These are phyloP conservation scores for Gallinago media DNA, from an alignment of 2,113 vertebrate species.

Conservation along the genomic window DNA sequence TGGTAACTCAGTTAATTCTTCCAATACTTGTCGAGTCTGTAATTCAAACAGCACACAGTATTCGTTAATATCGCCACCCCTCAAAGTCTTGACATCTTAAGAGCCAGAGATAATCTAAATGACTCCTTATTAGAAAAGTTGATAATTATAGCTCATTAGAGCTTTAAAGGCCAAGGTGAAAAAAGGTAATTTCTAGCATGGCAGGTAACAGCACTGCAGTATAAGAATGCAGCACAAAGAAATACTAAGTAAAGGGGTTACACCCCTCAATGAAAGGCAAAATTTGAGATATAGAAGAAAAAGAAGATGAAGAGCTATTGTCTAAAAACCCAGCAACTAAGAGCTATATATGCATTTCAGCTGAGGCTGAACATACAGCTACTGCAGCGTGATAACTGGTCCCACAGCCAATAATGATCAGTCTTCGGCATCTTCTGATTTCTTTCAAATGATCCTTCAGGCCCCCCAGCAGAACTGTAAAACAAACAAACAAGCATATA, in stretches of 20 bases:
- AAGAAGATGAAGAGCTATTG: not conserved
- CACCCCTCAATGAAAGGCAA: not conserved
- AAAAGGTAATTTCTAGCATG: not conserved
- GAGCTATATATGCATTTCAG: not conserved
- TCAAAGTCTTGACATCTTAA: not conserved
- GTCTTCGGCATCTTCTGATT: slow-evolving; percentile 90
- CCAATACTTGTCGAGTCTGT: slow-evolving; percentile 93
- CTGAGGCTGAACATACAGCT: slow-evolving; percentile 81
- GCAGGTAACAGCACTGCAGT: not conserved
- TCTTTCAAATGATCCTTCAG: slow-evolving; percentile 95
- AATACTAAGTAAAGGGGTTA: not conserved
- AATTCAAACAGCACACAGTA: slow-evolving; percentile 7
- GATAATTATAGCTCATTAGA: not conserved
- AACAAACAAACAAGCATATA: not conserved
- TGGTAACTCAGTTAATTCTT: slow-evolving; percentile 94
- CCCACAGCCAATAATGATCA: slow-evolving; percentile 95
- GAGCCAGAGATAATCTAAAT: not conserved
- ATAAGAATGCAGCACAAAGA: not conserved
- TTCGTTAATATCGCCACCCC: not conserved
- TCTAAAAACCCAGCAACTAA: not conserved
- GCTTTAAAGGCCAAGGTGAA: not conserved
- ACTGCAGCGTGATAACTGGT: slow-evolving; percentile 95
- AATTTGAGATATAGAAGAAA: not conserved
- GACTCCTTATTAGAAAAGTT: not conserved
- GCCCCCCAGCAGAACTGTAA: slow-evolving; percentile 89